These are phyloP conservation scores for Eremophila alpestris DNA, from an alignment of 2,797 vertebrate species.

Conservation along the genomic window DNA sequence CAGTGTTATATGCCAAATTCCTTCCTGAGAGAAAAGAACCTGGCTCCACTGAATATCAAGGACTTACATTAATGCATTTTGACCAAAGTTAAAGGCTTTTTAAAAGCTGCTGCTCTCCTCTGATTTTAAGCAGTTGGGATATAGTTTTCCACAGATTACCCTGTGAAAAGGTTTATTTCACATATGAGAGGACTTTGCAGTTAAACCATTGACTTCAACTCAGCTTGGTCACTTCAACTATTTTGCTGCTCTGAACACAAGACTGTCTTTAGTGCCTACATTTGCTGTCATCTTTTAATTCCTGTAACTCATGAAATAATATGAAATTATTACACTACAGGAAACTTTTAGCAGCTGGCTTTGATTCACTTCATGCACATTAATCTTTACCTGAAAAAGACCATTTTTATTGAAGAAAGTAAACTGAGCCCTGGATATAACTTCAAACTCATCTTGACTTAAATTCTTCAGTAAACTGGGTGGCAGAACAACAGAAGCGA, in stretches of 20 bases:
- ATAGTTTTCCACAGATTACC: neutral
- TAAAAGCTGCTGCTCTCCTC: neutral
- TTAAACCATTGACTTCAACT: neutral
- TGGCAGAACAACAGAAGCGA: constrained; percentile 88
- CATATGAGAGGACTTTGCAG: neutral
- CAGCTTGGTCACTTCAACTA: neutral
- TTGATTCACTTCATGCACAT: neutral
- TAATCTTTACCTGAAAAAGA: constrained; percentile 86
- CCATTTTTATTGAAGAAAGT: constrained; percentile 94
- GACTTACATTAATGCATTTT: neutral
- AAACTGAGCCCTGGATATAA: constrained; percentile 89
- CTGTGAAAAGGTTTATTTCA: neutral
- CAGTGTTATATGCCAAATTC: neutral
- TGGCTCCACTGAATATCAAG: neutral
- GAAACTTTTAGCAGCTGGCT: neutral
- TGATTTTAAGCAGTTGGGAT: neutral
- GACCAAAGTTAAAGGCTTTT: neutral
- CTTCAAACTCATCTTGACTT: constrained; percentile 77
- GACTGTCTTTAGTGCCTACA: neutral
- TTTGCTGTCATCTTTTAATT: neutral
- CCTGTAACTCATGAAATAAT: neutral
- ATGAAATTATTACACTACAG: neutral
- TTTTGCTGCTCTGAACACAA: neutral
- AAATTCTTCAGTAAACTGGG: constrained; percentile 82
- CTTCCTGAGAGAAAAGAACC: neutral